A percentile compares a stretch with the other conserved stretches of the same genome.
Evolutionary conservation across 2,113 vertebrate species (phyloP).

Genomic region (Microcebus lehilahytsara): DNA sequence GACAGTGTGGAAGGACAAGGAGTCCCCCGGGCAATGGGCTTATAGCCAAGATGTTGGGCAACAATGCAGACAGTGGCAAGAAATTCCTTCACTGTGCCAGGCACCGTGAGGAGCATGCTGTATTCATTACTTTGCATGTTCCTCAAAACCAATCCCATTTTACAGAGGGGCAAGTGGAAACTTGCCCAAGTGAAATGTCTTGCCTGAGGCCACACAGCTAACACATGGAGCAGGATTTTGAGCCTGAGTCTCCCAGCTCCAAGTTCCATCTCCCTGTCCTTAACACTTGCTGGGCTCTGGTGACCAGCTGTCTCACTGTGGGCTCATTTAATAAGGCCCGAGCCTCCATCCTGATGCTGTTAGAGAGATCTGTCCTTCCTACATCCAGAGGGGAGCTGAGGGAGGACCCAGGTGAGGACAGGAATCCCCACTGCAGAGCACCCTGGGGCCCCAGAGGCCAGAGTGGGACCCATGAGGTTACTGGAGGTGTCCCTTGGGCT

Average conservation of each 20-base stretch:
- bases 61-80: background rate
- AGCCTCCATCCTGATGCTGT: background rate
- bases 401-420: background rate
- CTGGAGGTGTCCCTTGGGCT: background rate
- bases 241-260: background rate
- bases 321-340: background rate
- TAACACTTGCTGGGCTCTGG: background rate
- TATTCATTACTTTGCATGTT: background rate
- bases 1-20: background rate
- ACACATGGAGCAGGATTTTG: background rate
- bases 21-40: background rate
- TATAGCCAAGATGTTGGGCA: background rate
- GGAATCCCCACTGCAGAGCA: background rate
- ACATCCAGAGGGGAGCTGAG: background rate
- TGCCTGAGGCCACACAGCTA: fast-evolving
- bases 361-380: background rate
- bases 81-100: background rate
- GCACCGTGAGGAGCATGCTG: background rate
- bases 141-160: background rate
- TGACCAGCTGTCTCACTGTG: background rate
- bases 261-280: background rate
- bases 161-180: background rate
- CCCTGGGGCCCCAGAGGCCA: background rate
- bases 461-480: background rate
- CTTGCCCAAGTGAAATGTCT: background rate